Percentiles rank a stretch among this genome's conserved stretches.
Evolutionary conservation across 2,113 vertebrate species (phyloP).

Genomic region (Oreotrochilus melanogaster): DNA sequence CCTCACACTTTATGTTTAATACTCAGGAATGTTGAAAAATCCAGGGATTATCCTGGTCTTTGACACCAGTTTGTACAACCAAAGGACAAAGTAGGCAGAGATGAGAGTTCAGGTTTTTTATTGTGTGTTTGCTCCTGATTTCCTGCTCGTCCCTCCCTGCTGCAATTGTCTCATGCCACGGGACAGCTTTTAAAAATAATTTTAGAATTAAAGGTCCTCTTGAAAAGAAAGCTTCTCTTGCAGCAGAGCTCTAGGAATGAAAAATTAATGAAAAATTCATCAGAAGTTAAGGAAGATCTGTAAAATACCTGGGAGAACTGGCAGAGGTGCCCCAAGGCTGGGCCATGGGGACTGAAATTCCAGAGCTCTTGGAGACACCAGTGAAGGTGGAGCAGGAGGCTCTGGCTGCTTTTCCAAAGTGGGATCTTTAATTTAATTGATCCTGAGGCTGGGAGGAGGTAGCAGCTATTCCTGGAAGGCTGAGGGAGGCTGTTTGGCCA

Average conservation of each 20-base stretch:
- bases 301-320: fast-evolving
- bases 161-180: neutral
- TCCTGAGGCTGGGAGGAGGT: neutral
- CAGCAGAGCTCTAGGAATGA: neutral
- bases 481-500: constrained; percentile 2
- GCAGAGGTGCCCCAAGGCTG: neutral
- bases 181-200: neutral
- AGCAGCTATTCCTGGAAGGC: constrained; percentile 6
- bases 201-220: neutral
- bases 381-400: neutral
- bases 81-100: neutral
- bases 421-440: neutral
- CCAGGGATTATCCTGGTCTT: neutral
- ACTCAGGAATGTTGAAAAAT: neutral
- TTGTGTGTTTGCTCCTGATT: too few relatives aligned
- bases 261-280: too few relatives aligned
- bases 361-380: fast-evolving
- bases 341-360: neutral
- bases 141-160: neutral
- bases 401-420: neutral
- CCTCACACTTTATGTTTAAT: neutral
- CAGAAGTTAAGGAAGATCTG: neutral
- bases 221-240: neutral
- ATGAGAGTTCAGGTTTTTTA: neutral
- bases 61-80: neutral